Percentiles rank a stretch among this genome's conserved stretches.
phyloP scores from a whole-genome alignment of 2,113 vertebrate species.

The Lagopus leucura region DNA sequence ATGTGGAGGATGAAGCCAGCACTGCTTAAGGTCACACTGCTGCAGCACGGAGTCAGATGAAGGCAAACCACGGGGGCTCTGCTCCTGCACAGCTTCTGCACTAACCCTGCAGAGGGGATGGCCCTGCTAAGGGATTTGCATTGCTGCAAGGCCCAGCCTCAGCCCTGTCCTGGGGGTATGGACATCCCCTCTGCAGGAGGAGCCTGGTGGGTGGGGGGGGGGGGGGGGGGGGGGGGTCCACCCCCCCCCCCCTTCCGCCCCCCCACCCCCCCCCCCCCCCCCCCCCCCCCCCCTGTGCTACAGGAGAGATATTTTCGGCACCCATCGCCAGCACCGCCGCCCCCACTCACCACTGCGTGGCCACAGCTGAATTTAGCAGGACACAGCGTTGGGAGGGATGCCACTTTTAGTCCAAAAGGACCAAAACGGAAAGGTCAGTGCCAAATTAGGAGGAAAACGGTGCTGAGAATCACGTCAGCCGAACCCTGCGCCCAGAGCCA shows the following conservation, averaged over 20 bases:
- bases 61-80: not conserved
- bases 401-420: not conserved
- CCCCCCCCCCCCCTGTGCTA: no score
- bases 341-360: not conserved
- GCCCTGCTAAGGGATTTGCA: not conserved
- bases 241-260: no score
- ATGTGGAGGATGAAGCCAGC: not conserved
- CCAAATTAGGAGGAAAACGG: not conserved
- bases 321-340: not conserved
- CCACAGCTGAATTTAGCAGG: constrained; percentile 15
- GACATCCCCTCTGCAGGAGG: not conserved
- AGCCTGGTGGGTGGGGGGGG: not conserved
- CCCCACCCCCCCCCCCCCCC: no score
- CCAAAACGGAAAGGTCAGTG: not conserved
- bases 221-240: no score
- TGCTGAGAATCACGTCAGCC: fast-evolving
- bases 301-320: not conserved
- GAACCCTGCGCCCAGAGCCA: not conserved
- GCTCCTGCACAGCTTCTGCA: not conserved
- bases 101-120: no score
- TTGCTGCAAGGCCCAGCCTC: not conserved
- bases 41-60: not conserved
- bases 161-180: not conserved
- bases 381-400: not conserved
- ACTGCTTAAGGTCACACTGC: not conserved